Evolutionary conservation across 1,140 invertebrate genomes (phyloP), one percentile per base, ranked within the genome.

Genomic region (Parapsyche elsis): DNA sequence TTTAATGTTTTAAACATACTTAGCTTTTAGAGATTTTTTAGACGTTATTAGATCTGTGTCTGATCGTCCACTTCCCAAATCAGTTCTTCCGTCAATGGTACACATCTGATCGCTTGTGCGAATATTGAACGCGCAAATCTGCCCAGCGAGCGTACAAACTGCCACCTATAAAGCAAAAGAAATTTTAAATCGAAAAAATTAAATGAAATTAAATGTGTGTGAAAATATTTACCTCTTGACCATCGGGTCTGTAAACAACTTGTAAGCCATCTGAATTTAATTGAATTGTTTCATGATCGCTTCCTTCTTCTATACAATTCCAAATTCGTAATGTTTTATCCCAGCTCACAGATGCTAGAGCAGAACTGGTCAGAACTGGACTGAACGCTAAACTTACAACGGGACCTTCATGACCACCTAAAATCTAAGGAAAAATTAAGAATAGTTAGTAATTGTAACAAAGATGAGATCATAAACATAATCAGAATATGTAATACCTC

Each of bases 341-440:
- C 97, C 97, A 99, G 16, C 96, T 97, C 0, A 93, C 94, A 0
- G 97, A 98, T 0, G 92, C 95, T 30, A 99, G 86, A 30, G 92
- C 90, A 0, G 94, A 93, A 78, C 93, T 95, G 0, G 93, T 88
- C 9, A 92, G 85, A 76, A 86, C 91, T 0, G 95, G 94, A 85
- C 92, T 95, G 86, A 99, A 99, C 9, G 92, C 90, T 14, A 99
- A 84, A 82, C 93, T 92, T 21, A 93, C 92, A 0, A 99, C 94
- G 2, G 98, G 97, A 16, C 95, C 97, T 89, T 96, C 94, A 86
- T 99, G 98, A 10, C 98, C 98, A 77, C 92, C 92, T 79, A 99
- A 88, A 44, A 97, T 91, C 93, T 95, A 23, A 85, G 83, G n/a
- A n/a, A 80, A 49, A 57, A 57, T 57, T 1, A 71, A 38, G 45